These are phyloP conservation scores for Trimorus sp. DNA, from an alignment of 2,888 invertebrate genomes.

Conservation along the genomic window DNA sequence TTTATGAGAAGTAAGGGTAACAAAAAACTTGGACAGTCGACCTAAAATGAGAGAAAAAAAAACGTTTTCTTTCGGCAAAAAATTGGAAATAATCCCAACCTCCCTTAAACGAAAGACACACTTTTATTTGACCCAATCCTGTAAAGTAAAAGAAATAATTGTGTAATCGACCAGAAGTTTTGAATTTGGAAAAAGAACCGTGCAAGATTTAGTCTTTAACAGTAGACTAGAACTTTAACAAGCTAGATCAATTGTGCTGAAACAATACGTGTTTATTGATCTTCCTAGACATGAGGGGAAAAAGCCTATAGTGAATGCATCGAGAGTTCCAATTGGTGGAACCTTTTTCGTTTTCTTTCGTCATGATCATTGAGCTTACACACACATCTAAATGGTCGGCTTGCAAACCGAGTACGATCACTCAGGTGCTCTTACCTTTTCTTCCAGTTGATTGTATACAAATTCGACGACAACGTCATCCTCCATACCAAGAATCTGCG, in stretches of 20 bases:
- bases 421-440: constrained; percentile 86
- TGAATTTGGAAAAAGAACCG: constrained; percentile 18
- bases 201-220: constrained; percentile 52
- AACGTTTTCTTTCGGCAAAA: neutral
- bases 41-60: neutral
- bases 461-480: constrained; percentile 99
- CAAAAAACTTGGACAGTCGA: too few species aligned
- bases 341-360: constrained; percentile 24
- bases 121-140: constrained; percentile 40
- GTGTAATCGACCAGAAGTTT: too few species aligned
- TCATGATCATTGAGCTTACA: constrained; percentile 48
- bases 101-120: neutral
- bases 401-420: constrained; percentile 8
- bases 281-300: constrained; percentile 81
- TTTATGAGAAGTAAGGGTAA: too few species aligned
- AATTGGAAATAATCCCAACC: neutral
- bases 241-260: constrained; percentile 74
- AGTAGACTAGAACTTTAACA: constrained; percentile 36
- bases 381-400: constrained; percentile 21
- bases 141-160: constrained; percentile 33
- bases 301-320: constrained; percentile 80
- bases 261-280: constrained; percentile 78
- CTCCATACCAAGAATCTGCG: constrained; percentile 97
- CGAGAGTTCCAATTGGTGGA: constrained; percentile 67
- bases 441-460: constrained; percentile 99